phyloP scores from a whole-genome alignment of 2,888 invertebrate genomes.

The Diloba caeruleocephala region DNA sequence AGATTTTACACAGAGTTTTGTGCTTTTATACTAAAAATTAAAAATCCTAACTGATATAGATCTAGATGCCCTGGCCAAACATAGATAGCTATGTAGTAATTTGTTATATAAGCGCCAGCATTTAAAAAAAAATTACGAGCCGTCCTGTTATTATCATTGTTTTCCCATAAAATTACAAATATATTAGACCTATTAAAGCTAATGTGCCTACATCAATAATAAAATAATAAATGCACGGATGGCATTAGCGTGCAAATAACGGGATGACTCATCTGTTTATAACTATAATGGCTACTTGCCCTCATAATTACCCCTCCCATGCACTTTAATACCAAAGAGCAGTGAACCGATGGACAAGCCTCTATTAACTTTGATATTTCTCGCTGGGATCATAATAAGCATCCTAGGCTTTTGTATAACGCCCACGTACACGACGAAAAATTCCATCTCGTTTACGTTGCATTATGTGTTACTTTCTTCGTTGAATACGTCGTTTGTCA shows the following conservation, averaged over 20 bases:
- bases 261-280: constrained; percentile 77
- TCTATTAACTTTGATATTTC: constrained; percentile 77
- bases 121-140: constrained; percentile 1
- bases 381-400: constrained; percentile 73
- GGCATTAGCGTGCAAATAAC: constrained; percentile 72
- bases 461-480: constrained; percentile 51
- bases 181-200: constrained; percentile 4
- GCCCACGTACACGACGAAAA: constrained; percentile 42
- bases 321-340: constrained; percentile 83
- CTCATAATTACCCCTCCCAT: constrained; percentile 79
- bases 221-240: constrained; percentile 30
- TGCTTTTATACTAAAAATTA: no score
- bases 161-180: constrained; percentile 11
- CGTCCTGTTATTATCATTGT: constrained; percentile 9
- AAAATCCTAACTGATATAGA: no score
- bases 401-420: constrained; percentile 49
- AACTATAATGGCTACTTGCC: constrained; percentile 78
- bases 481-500: constrained; percentile 50
- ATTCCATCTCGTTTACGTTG: constrained; percentile 30
- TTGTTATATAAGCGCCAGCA: no score
- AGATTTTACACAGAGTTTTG: no score
- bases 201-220: constrained; percentile 9
- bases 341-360: constrained; percentile 71
- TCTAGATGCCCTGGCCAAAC: no score
- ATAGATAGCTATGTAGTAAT: no score